These are phyloP conservation scores for Porites divaricata DNA, from an alignment of 92 coral and sea anemone species.

Conservation along the genomic window DNA sequence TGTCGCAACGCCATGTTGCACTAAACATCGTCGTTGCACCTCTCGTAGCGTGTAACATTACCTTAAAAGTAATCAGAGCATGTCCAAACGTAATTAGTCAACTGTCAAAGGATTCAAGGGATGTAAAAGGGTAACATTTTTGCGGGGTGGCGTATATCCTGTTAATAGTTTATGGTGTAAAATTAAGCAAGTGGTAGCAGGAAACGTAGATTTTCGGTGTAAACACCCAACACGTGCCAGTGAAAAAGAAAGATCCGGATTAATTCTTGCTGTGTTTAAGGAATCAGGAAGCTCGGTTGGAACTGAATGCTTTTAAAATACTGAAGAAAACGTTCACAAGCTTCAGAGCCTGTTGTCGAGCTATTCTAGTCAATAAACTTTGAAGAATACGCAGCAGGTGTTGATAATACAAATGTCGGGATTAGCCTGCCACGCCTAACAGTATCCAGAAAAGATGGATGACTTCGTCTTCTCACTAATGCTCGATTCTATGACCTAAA, in stretches of 20 bases:
- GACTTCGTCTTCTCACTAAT: slow-evolving; percentile 23
- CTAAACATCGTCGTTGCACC: too few species aligned
- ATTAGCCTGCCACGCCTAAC: background rate
- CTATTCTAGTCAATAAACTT: background rate
- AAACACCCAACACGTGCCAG: background rate
- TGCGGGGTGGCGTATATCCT: background rate
- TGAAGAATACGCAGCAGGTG: slow-evolving; percentile 9
- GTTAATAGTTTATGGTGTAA: background rate
- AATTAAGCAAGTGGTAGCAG: background rate
- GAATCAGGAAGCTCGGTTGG: background rate
- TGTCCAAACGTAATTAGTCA: background rate
- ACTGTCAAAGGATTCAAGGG: background rate
- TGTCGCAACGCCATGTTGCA: too few species aligned
- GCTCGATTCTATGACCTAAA: slow-evolving; percentile 22
- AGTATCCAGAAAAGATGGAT: background rate
- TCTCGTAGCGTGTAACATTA: too few species aligned
- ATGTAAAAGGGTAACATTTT: background rate
- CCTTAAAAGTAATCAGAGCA: background rate
- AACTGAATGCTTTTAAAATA: background rate
- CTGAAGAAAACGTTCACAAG: background rate
- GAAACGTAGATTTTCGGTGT: background rate
- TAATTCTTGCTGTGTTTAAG: slow-evolving; percentile 19
- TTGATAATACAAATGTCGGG: slow-evolving; percentile 7
- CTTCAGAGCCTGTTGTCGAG: slow-evolving; percentile 8
- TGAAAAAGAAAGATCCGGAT: background rate